Percentiles rank a stretch among this genome's conserved stretches.
phyloP scores from a whole-genome alignment of 2,797 vertebrate genomes.

The Schizothorax lantsangensis region DNA sequence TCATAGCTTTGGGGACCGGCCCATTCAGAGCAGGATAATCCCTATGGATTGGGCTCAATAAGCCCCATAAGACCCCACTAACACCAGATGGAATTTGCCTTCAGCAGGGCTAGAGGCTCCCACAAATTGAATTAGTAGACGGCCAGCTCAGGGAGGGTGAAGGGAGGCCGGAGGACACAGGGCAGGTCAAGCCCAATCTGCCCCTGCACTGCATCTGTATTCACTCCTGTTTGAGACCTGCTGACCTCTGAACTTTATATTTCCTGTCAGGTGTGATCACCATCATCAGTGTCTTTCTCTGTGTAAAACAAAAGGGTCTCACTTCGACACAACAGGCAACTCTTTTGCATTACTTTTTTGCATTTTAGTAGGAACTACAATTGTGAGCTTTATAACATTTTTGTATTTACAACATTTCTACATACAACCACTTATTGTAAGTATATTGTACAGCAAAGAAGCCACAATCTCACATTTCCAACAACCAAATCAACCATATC shows the following conservation, averaged over 20 bases:
- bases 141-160: slow-evolving; percentile 74
- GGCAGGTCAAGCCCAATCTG: not conserved
- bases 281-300: not conserved
- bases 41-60: slow-evolving; percentile 70
- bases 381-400: not conserved
- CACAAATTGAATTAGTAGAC: slow-evolving; percentile 87
- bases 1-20: slow-evolving; percentile 56
- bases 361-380: not conserved
- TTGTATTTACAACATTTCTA: not conserved
- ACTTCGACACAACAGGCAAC: not conserved
- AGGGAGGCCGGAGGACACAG: slow-evolving; percentile 66
- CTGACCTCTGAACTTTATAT: slow-evolving; percentile 19
- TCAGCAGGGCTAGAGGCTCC: slow-evolving; percentile 67
- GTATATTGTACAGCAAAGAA: not conserved
- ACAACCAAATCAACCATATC: too few relatives aligned
- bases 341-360: not conserved
- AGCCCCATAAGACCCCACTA: slow-evolving; percentile 67
- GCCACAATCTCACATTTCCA: too few relatives aligned
- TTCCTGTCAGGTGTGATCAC: slow-evolving; percentile 10
- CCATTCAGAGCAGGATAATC: slow-evolving; percentile 69
- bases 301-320: not conserved
- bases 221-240: slow-evolving; percentile 14
- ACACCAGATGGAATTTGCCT: slow-evolving; percentile 76
- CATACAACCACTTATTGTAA: not conserved
- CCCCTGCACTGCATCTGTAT: not conserved